These are phyloP conservation scores for Rhabdornis inornatus DNA, from an alignment of 2,113 vertebrate species.

Conservation along the genomic window DNA sequence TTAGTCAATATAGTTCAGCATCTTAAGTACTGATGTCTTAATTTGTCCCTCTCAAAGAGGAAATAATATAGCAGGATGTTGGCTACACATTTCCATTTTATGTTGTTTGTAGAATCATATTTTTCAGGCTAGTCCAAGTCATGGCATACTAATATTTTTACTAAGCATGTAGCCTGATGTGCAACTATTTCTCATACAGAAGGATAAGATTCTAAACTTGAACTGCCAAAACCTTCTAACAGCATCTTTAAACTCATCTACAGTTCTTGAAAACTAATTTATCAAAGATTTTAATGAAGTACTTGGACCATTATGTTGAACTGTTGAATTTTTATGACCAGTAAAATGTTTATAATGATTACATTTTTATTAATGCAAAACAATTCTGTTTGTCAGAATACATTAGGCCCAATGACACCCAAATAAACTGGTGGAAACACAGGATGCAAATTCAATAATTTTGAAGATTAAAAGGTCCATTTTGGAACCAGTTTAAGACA, in stretches of 20 bases:
- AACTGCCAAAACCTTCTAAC: background rate
- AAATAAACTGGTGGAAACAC: background rate
- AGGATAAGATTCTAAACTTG: background rate
- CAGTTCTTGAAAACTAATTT: background rate
- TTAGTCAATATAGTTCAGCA: background rate
- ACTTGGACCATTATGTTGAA: background rate
- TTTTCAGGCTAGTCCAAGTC: background rate
- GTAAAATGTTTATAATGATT: background rate
- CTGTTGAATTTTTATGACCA: background rate
- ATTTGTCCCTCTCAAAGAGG: background rate
- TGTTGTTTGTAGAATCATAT: background rate
- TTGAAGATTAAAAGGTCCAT: background rate
- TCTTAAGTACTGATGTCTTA: background rate
- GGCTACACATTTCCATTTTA: background rate
- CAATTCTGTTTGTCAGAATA: background rate
- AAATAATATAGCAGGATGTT: background rate
- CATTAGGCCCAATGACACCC: background rate
- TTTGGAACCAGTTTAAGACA: background rate
- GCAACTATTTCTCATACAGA: background rate
- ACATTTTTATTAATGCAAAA: background rate
- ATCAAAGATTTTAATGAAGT: background rate
- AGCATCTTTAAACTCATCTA: background rate
- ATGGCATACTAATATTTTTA: background rate
- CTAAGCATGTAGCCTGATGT: background rate
- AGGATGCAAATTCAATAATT: background rate